These are phyloP conservation scores for Tauraco erythrolophus DNA, from an alignment of 2,113 vertebrate species.

Conservation along the genomic window DNA sequence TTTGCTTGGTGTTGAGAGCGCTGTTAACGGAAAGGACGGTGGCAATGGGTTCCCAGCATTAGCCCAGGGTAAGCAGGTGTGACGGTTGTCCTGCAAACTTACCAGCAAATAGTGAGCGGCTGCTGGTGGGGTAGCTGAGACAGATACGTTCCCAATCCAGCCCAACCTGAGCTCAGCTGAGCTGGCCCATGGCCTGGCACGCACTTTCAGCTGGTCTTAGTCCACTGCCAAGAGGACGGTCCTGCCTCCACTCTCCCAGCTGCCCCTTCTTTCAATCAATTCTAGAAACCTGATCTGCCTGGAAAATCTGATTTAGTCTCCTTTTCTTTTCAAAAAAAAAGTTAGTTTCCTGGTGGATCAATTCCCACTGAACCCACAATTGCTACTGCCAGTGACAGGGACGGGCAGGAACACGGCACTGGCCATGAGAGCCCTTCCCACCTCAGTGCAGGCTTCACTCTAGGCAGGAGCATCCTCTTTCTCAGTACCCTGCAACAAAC, in stretches of 20 bases:
- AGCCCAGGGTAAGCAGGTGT: background rate
- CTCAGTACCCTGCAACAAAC: background rate
- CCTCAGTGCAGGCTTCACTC: background rate
- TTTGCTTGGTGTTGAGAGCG: background rate
- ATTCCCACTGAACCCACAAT: background rate
- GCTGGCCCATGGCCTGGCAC: background rate
- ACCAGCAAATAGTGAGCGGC: accelerated
- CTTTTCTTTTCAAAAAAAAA: background rate
- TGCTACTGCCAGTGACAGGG: background rate
- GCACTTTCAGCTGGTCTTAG: background rate
- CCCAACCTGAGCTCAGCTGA: background rate
- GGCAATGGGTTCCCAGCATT: background rate
- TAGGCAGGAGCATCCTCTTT: background rate
- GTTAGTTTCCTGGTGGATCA: background rate
- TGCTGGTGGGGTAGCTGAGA: background rate
- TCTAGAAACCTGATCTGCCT: background rate
- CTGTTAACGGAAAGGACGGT: background rate
- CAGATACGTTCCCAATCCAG: background rate
- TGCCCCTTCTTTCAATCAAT: background rate
- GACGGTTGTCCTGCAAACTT: background rate
- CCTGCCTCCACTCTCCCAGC: background rate
- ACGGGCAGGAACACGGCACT: background rate
- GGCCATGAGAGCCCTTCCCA: background rate
- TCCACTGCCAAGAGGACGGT: background rate
- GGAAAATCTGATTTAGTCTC: background rate